These are phyloP conservation scores for Augiades crinisus DNA, from an alignment of 2,888 invertebrate genomes.

Conservation along the genomic window DNA sequence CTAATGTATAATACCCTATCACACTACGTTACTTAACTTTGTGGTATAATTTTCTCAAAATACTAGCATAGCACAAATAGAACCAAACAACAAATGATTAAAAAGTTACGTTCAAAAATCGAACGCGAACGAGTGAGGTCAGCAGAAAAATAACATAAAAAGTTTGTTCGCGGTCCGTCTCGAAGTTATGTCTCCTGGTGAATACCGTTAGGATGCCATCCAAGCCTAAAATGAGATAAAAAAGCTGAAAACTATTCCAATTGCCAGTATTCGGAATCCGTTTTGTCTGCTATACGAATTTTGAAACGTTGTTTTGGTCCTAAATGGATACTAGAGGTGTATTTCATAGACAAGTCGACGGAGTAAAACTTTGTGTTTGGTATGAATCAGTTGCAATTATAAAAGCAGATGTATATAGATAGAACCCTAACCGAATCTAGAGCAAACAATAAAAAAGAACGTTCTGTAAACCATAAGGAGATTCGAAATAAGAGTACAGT, in stretches of 20 bases:
- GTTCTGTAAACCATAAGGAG: background rate
- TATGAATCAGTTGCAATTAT: too few relatives aligned
- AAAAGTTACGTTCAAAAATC: conserved; percentile 52
- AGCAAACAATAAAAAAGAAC: too few relatives aligned
- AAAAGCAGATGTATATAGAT: too few relatives aligned
- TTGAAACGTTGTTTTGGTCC: conserved; percentile 38
- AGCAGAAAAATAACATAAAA: conserved; percentile 71
- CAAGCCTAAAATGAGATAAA: conserved; percentile 61
- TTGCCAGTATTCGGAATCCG: conserved; percentile 77
- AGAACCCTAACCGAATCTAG: too few relatives aligned
- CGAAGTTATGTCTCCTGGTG: conserved; percentile 69
- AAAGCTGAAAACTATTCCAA: conserved; percentile 77
- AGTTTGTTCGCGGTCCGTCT: conserved; percentile 60
- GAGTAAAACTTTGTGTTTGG: too few relatives aligned
- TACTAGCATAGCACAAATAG: conserved; percentile 2
- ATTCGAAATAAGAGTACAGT: conserved; percentile 17
- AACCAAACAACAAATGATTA: conserved; percentile 17
- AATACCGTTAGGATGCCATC: conserved; percentile 79
- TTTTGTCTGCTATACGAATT: conserved; percentile 70
- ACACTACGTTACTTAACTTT: too few relatives aligned
- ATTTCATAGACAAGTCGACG: background rate
- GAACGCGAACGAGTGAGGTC: conserved; percentile 61
- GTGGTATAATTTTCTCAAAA: background rate
- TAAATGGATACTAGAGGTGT: conserved; percentile 12
- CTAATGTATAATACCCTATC: too few relatives aligned